Percentiles rank a stretch among this genome's conserved stretches.
These are phyloP conservation scores for Acrobasis repandana DNA, from an alignment of 2,888 invertebrate genomes.

Conservation along the genomic window DNA sequence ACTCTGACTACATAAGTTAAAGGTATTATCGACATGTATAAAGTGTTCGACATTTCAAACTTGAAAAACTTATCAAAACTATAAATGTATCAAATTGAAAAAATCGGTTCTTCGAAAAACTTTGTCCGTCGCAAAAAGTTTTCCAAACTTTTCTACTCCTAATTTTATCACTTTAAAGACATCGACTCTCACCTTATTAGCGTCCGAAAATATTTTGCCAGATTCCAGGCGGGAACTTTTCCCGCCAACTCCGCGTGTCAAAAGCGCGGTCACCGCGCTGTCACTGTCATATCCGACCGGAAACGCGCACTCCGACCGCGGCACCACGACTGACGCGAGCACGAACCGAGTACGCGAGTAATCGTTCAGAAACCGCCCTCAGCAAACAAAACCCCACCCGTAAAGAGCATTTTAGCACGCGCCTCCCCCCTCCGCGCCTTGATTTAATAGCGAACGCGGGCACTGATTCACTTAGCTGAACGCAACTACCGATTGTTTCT, in stretches of 20 bases:
- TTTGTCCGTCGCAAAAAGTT: conserved; percentile 20
- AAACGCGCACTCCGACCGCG: conserved; percentile 60
- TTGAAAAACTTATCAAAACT: no score
- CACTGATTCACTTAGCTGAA: conserved; percentile 82
- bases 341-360: conserved; percentile 58
- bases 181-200: conserved; percentile 70
- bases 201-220: conserved; percentile 83
- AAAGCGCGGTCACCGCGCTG: conserved; percentile 75
- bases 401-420: conserved; percentile 80
- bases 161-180: background rate
- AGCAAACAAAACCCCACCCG: conserved; percentile 81
- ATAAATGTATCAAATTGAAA: background rate
- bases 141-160: conserved; percentile 17
- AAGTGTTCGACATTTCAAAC: no score
- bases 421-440: conserved; percentile 74
- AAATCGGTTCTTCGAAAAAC: background rate
- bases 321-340: conserved; percentile 53
- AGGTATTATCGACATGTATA: no score
- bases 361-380: conserved; percentile 78
- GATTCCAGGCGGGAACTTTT: conserved; percentile 76
- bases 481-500: conserved; percentile 73
- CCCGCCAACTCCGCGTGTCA: conserved; percentile 71
- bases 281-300: conserved; percentile 57
- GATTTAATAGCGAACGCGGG: conserved; percentile 82
- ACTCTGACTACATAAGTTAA: no score